Base-by-base conservation (phyloP, 2,113 vertebrate species). In the Indri indri region DNA sequence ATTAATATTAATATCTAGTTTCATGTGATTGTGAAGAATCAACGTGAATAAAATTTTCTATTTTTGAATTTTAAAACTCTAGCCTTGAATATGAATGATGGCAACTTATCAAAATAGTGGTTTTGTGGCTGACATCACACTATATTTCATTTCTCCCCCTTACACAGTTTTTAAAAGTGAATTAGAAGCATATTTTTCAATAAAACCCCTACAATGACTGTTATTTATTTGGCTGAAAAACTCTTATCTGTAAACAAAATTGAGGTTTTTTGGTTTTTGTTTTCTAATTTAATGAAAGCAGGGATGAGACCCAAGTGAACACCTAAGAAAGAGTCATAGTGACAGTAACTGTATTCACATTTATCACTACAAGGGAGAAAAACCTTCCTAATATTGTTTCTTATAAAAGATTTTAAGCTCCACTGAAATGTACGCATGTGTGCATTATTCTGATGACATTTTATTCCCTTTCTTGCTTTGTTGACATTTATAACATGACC, bases 401-500 rank as follows among this genome's bases (percentile, higher is more conserved):
- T 50, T 71, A 84, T 1, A 97, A 95, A 74, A 97, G 95, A 79
- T 95, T 96, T 77, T 76, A 96, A 88, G 91, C 65, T 91, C 37
- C 77, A 91, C 0, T 97, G 89, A 97, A 98, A 97, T 76, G 17
- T 89, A 95, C 93, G 94, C 47, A 82, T 54, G 96, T 22, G 59
- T 90, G 81, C 45, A 80, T 95, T 96, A 95, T 96, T 93, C 73
- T 89, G 34, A 88, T 90, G 88, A 87, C 70, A 97, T 94, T 98
- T 97, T 91, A 97, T 95, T 97, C 94, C 89, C 80, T 97, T 74
- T 91, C 85, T 92, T 92, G 54, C 90, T 83, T 93, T 97, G 77
- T 5, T 95, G 82, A 96, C 95, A 97, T 96, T 98, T 97, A 94
- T 6, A 97, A 92, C 77, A 96, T 97, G 96, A 97, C 94, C 95